phyloP scores from a whole-genome alignment of 2,888 invertebrate species.

The Drosophila nr. fundita region DNA sequence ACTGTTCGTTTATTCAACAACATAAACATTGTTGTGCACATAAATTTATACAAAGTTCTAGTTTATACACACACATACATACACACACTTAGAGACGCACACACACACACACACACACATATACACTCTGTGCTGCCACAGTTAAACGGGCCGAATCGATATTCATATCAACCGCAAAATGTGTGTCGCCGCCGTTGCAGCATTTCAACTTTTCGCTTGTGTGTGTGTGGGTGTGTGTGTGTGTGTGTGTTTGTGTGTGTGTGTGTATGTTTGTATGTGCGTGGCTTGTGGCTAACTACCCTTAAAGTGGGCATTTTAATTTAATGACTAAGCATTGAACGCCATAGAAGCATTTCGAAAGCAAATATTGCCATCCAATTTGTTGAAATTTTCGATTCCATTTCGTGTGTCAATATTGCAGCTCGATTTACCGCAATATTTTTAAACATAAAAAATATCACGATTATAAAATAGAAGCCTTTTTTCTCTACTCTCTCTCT shows the following conservation, averaged over 20 bases:
- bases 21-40: constrained; percentile 79
- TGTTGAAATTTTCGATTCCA: background rate
- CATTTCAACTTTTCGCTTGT: constrained; percentile 27
- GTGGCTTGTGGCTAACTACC: constrained; percentile 14
- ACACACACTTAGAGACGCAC: constrained; percentile 19
- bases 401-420: background rate
- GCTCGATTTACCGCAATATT: background rate
- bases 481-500: background rate
- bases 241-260: background rate
- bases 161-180: constrained; percentile 80
- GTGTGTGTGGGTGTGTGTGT: background rate
- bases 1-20: constrained; percentile 80
- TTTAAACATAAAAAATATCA: background rate
- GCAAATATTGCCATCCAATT: background rate
- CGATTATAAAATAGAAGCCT: background rate
- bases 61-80: constrained; percentile 59
- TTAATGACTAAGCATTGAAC: background rate
- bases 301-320: constrained; percentile 1
- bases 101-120: constrained; percentile 4
- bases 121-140: constrained; percentile 51
- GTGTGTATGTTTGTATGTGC: background rate
- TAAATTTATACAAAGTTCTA: constrained; percentile 81
- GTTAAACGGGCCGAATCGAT: constrained; percentile 74
- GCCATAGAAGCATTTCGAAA: background rate
- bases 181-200: constrained; percentile 55